Base-by-base conservation (phyloP, 2,797 vertebrate species). In the Chaetophractus vellerosus region DNA sequence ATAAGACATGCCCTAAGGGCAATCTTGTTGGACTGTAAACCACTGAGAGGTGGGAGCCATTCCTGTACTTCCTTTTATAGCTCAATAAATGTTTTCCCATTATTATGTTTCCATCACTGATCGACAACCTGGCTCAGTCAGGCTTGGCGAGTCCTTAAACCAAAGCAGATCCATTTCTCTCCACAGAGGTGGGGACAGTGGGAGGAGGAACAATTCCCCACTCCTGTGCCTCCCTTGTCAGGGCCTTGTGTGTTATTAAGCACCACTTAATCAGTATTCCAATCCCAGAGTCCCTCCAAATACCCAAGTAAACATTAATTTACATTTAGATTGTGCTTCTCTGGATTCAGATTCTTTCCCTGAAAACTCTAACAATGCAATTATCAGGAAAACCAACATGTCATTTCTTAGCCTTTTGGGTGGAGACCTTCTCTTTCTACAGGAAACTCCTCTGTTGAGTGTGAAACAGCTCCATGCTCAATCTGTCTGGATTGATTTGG, bases 241-340 rank as follows among this genome's bases (percentile, higher is more conserved):
- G 91, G 66, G 90, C 82, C 85, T 72, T 57, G 52, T 33, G 69
- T 59, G 0, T 90, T 57, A 71, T 57, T 71, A 93, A 96, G 64
- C 33, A 61, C 80, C 33, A 52, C 45, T 61, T 71, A 95, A 97
- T 98, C 94, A 97, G 97, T 95, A 97, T 97, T 97, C 96, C 71
- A 36, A 85, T 71, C 85, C 96, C 92, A 94, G 91, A 97, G 88
- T 90, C 88, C 92, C 75, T 94, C 85, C 92, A 94, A 97, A 96
- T 55, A 81, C 93, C 96, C 92, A 80, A 81, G 94, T 95, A 96
- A 97, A 97, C 97, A 96, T 95, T 96, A 95, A 97, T 97, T 97
- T 97, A 97, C 96, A 97, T 98, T 98, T 98, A 98, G 96, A 97
- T 98, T 97, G 95, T 95, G 76, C 95, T 97, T 79, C 86, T 96